Evolutionary conservation across 2,888 invertebrate species (phyloP).

Genomic region (Oligia strigilis): DNA sequence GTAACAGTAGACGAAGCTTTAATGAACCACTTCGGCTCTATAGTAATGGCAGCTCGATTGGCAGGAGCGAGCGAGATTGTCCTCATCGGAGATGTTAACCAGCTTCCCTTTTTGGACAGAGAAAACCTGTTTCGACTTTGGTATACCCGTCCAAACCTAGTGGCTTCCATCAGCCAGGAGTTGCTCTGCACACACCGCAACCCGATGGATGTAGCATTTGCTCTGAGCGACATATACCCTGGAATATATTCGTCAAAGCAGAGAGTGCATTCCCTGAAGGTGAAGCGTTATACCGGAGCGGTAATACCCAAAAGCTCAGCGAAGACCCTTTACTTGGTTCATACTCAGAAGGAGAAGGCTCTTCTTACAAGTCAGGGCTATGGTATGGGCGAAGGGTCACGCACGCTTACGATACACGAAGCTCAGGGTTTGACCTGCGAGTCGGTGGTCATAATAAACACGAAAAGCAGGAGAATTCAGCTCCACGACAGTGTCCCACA

Average conservation of each 20-base stretch:
- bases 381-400: constrained; percentile 39
- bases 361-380: constrained; percentile 33
- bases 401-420: constrained; percentile 52
- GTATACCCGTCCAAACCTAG: constrained; percentile 37
- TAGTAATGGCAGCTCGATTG: constrained; percentile 52
- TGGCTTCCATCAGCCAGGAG: constrained; percentile 31
- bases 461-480: constrained; percentile 1
- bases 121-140: constrained; percentile 54
- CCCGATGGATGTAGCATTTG: constrained; percentile 57
- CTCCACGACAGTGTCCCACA: constrained; percentile 47
- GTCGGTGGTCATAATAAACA: constrained; percentile 42
- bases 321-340: constrained; percentile 47
- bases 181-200: constrained; percentile 49
- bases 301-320: not conserved
- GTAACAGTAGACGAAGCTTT: constrained; percentile 57
- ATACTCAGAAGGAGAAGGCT: constrained; percentile 55
- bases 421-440: constrained; percentile 48
- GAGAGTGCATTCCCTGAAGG: constrained; percentile 22
- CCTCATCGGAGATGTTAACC: constrained; percentile 63
- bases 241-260: constrained; percentile 48
- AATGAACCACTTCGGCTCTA: constrained; percentile 64
- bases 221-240: constrained; percentile 30
- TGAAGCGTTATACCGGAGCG: constrained; percentile 21
- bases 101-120: constrained; percentile 63
- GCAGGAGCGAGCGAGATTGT: constrained; percentile 38